A percentile compares a stretch with the other conserved stretches of the same genome.
Evolutionary conservation across 2,888 invertebrate species (phyloP).

Genomic region (Dione juno): DNA sequence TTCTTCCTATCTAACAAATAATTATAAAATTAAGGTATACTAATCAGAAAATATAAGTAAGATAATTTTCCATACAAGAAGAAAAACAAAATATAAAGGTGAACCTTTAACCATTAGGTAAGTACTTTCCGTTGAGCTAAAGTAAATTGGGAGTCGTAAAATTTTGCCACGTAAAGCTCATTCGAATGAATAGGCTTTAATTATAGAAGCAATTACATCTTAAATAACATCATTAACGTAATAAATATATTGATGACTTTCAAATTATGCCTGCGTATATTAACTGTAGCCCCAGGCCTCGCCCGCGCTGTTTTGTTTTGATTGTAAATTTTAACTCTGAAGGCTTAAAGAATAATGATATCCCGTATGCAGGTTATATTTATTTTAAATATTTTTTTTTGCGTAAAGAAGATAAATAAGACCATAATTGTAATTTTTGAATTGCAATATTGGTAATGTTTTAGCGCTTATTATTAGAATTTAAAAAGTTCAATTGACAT

Average conservation of each 20-base stretch:
- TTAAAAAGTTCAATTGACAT: no score
- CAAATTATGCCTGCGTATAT: constrained; percentile 16
- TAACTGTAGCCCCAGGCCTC: constrained; percentile 45
- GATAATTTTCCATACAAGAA: background rate
- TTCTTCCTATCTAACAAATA: no score
- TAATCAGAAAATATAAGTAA: background rate
- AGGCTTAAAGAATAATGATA: constrained; percentile 3
- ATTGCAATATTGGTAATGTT: no score
- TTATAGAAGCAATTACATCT: constrained; percentile 63
- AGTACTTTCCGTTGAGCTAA: constrained; percentile 8
- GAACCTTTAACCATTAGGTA: background rate
- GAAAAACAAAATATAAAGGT: background rate
- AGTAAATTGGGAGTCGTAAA: constrained; percentile 31
- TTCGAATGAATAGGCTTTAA: constrained; percentile 48
- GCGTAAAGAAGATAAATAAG: no score
- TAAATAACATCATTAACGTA: constrained; percentile 29
- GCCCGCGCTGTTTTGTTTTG: constrained; percentile 8
- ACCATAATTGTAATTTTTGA: no score
- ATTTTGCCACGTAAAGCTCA: constrained; percentile 49
- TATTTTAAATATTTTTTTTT: no score
- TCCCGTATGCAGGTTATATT: background rate
- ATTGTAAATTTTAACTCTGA: constrained; percentile 1
- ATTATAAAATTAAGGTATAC: background rate
- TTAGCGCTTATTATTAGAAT: no score
- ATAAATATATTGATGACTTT: constrained; percentile 22